Conservation (phyloP, 2,113 vertebrate genomes). For the Pomatorhinus ruficollis region DNA sequence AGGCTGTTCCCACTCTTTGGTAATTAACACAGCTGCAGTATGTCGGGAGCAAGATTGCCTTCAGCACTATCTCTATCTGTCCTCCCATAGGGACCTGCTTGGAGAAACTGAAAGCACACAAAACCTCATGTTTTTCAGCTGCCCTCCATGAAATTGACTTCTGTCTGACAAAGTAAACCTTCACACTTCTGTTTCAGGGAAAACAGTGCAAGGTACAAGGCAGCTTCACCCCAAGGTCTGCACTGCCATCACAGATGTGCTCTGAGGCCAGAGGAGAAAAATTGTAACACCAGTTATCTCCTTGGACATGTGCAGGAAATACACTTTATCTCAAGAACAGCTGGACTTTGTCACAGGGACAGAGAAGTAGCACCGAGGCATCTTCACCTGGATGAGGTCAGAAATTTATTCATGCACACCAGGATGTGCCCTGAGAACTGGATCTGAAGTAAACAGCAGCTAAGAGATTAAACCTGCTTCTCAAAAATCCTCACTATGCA, state of each 20-base stretch:
- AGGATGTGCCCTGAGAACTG: background rate
- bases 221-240: background rate
- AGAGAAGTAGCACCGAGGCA: background rate
- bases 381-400: background rate
- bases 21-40: background rate
- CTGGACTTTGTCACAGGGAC: background rate
- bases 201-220: accelerated
- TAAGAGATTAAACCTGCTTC: background rate
- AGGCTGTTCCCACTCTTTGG: background rate
- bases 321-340: background rate
- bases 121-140: background rate
- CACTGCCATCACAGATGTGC: background rate
- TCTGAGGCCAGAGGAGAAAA: background rate
- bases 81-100: background rate
- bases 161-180: background rate
- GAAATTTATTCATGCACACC: background rate
- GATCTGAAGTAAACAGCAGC: background rate
- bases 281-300: background rate
- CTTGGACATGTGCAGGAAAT: accelerated
- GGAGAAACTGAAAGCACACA: background rate
- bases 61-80: background rate
- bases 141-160: background rate
- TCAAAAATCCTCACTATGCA: background rate
- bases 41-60: background rate
- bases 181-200: background rate